Conservation (phyloP, 1,140 invertebrate species). For the Drosophila kikkawai region DNA sequence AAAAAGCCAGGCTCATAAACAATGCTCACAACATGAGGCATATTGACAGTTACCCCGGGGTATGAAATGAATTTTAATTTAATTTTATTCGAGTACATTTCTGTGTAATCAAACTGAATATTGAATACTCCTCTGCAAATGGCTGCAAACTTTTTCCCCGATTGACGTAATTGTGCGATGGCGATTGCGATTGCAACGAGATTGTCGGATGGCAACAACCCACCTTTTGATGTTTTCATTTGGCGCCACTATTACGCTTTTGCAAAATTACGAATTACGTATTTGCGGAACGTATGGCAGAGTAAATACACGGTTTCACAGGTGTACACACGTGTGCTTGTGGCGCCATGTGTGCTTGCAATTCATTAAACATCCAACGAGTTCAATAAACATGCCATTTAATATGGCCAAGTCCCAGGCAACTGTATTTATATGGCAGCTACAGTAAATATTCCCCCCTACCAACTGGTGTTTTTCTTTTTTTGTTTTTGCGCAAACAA, state of each 20-base stretch:
- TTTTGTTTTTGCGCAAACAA: background rate
- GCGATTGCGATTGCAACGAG: conserved; percentile 37
- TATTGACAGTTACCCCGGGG: conserved; percentile 23
- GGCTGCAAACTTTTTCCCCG: conserved; percentile 19
- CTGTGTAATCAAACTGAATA: conserved; percentile 54
- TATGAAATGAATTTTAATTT: conserved; percentile 43
- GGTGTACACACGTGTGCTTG: background rate
- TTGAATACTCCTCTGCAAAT: conserved; percentile 17
- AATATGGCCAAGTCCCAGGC: conserved; percentile 33
- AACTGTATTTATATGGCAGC: conserved; percentile 17
- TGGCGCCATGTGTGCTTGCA: conserved; percentile 53
- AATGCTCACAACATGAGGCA: conserved; percentile 3
- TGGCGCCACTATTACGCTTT: conserved; percentile 51
- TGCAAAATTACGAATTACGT: conserved; percentile 25
- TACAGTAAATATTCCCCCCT: conserved; percentile 27
- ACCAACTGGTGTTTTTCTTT: background rate
- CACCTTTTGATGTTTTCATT: conserved; percentile 46
- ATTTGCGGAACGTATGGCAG: conserved; percentile 40
- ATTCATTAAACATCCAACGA: conserved; percentile 66
- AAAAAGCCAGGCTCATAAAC: conserved; percentile 7
- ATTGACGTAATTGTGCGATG: conserved; percentile 51
- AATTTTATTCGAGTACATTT: conserved; percentile 40
- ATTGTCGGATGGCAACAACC: background rate
- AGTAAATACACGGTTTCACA: conserved; percentile 19
- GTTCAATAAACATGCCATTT: conserved; percentile 72